A percentile compares a stretch with the other conserved stretches of the same genome.
These are phyloP conservation scores for Agonopterix arenella DNA, from an alignment of 2,888 invertebrate genomes.

Conservation along the genomic window DNA sequence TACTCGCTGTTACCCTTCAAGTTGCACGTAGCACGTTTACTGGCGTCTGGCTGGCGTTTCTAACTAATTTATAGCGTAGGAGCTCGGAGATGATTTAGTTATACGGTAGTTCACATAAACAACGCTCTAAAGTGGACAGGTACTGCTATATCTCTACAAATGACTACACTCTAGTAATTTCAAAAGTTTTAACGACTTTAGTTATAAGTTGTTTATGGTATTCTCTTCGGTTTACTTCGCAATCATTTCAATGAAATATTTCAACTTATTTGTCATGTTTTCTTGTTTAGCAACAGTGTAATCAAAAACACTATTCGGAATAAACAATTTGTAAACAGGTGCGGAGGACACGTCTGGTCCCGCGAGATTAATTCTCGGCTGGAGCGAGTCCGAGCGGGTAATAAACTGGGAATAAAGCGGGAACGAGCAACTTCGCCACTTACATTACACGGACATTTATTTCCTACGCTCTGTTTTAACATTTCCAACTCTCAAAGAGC, in stretches of 20 bases:
- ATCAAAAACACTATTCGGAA: too few relatives aligned
- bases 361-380: slow-evolving; percentile 56
- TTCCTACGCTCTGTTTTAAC: slow-evolving; percentile 62
- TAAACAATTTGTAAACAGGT: slow-evolving; percentile 46
- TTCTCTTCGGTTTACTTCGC: too few relatives aligned
- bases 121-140: slow-evolving; percentile 6
- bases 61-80: slow-evolving; percentile 8
- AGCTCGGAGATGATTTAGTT: slow-evolving; percentile 8
- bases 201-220: too few relatives aligned
- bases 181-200: not conserved
- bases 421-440: slow-evolving; percentile 67
- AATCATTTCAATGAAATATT: too few relatives aligned
- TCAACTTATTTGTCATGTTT: too few relatives aligned
- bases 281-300: too few relatives aligned
- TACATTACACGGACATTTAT: slow-evolving; percentile 72
- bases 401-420: slow-evolving; percentile 63
- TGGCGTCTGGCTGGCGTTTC: slow-evolving; percentile 5
- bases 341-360: slow-evolving; percentile 27
- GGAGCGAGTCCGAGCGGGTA: slow-evolving; percentile 46
- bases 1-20: slow-evolving; percentile 24
- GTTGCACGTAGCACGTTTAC: slow-evolving; percentile 9
- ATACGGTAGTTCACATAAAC: slow-evolving; percentile 7
- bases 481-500: slow-evolving; percentile 55
- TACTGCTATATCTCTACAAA: slow-evolving; percentile 1
- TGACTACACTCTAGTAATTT: not conserved